Base-by-base conservation (phyloP, 2,113 vertebrate genomes). In the Australoheros scitulus region DNA sequence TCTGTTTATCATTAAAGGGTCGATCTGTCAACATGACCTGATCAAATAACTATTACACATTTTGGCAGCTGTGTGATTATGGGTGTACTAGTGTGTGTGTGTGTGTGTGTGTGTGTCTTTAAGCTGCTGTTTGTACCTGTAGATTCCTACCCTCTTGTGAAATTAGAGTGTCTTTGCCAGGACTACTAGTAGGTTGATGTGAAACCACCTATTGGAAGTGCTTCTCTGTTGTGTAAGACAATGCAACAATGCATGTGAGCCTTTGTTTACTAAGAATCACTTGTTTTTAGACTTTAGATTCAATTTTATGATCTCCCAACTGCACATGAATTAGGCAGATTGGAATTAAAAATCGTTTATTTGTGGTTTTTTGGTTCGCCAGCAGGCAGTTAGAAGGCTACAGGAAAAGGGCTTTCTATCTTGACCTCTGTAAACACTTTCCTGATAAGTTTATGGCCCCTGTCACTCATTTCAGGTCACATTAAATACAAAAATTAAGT, bases 1-100 rank as follows among this genome's bases (percentile, higher is more conserved):
- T 85, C 89, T 93, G 92, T 92, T 94, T 94, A 86, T 85, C 84
- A 61, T 92, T 81, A 87, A 84, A 88, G 70, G 63, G 79, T 88
- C 11, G 75, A 82, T 93, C 89, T 92, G 93, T 94, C 93, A 94
- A 92, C 91, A 90, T 90, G 87, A 94, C 94, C 92, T 83, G 92
- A 93, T 95, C 85, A 91, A 90, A 92, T 89, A 89, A 76, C 89
- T 91, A 36, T 88, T 90, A 92, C 87, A 91, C 87, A 81, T 82
- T 85, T 87, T 87, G 87, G 93, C 91, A 90, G 89, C 59, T 36
- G 61, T 76, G 78, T 52, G 59, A 34, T 38, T 20, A 10, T 78
- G 13, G 7, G 11, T 59, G 57, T 61, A 0, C 56, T 15, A 11
- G 58, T 64, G 52, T 81, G 61, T 70, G 55, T 60, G 60, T 72